phyloP scores from a whole-genome alignment of 2,888 invertebrate species.

The Sphinx pinastri region DNA sequence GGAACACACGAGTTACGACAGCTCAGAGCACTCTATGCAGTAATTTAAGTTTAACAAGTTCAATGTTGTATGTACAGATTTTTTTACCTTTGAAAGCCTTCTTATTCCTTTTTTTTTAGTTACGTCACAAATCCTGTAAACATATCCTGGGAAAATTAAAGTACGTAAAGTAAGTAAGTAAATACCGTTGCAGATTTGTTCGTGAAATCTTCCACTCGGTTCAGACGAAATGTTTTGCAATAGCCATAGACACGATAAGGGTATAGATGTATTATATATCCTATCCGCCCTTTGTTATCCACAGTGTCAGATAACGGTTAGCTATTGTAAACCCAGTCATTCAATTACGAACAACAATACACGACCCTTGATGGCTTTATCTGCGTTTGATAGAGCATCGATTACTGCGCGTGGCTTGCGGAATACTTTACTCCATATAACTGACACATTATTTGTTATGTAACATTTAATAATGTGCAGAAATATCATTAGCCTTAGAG shows the following conservation, averaged over 20 bases:
- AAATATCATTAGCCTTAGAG: too few species aligned
- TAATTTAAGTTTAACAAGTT: too few species aligned
- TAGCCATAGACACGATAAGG: too few species aligned
- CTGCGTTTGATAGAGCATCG: conserved; percentile 6
- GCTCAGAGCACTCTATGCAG: too few species aligned
- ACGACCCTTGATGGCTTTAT: conserved; percentile 8
- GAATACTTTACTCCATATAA: neutral
- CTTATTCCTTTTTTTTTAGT: too few species aligned
- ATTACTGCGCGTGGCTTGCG: neutral
- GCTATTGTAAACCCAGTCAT: neutral
- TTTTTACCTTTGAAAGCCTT: too few species aligned
- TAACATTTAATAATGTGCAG: neutral
- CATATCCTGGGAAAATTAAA: too few species aligned
- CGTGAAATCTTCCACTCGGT: neutral
- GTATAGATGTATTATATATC: neutral
- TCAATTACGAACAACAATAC: conserved; percentile 3
- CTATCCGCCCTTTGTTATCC: conserved; percentile 14
- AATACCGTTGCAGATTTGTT: neutral
- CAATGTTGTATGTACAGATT: too few species aligned
- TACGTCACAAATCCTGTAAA: too few species aligned
- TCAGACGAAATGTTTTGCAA: neutral
- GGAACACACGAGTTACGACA: neutral
- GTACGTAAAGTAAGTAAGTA: too few species aligned
- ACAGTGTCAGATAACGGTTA: conserved; percentile 3
- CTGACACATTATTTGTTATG: neutral